Evolutionary conservation across 2,797 vertebrate genomes (phyloP), one percentile per base, ranked within the genome.

Genomic region (Iguana delicatissima): DNA sequence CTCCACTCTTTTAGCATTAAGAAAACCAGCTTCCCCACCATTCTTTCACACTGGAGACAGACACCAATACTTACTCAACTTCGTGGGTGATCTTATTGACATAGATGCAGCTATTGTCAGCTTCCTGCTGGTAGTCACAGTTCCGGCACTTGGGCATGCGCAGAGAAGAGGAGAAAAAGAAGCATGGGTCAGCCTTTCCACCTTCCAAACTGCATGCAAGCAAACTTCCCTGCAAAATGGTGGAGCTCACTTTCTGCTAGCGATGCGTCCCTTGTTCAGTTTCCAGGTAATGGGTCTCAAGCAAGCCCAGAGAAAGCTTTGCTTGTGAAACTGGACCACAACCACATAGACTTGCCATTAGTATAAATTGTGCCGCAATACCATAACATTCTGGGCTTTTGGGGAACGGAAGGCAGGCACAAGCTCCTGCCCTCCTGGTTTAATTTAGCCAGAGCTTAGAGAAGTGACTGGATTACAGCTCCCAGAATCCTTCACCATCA

Each of bases 51-150:
- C 20, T 35, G 1, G 1, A 8, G 81, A 18, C 14, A 32, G 26
- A 22, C 32, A 32, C 74, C 10, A 9, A 69, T 93, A 99, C 99
- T 98, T 94, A 99, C 99, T 99, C 99, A n/a, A 99, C 99, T 96
- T 99, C 98, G 12, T 99, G 99, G 2, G 99, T 99, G 97, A 99
- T 99, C 96, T 99, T 99, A 95, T 99, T 99, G 89, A 99, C 99
- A 12, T 99, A 99, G 94, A 99, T 99, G 94, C 99, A 99, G 96
- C 98, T 99, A 96, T 99, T 99, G 96, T 99, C 99, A 0, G 99
- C 98, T 92, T 99, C 99, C 93, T 99, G 99, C 91, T 99, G 99
- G 96, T 99, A 99, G 95, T 99, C 99, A 92, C 99, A 99, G 92
- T 99, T 99, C 50, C 99, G 98, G 97, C 99, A 99, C 99, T 99